Percentiles rank a stretch among this genome's conserved stretches.
Evolutionary conservation across 2,797 vertebrate genomes (phyloP).

Genomic region (Hipposideros larvatus): DNA sequence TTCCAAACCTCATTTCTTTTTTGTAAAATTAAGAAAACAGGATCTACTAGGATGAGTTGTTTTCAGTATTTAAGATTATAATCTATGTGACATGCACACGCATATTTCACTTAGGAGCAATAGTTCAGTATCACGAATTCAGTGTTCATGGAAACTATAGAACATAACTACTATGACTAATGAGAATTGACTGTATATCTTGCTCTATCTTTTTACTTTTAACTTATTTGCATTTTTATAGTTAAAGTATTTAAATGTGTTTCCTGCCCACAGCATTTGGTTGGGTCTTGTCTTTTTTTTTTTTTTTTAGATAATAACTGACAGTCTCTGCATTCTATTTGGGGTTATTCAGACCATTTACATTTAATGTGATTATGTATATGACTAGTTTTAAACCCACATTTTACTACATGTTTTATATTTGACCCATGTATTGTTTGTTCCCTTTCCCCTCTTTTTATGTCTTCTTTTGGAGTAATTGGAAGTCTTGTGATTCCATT

Average conservation of each 20-base stretch:
- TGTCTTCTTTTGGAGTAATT: neutral
- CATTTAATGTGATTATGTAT: neutral
- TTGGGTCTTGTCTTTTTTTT: neutral
- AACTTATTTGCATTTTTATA: neutral
- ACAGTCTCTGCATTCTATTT: neutral
- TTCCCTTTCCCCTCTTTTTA: neutral
- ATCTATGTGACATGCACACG: neutral
- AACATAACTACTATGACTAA: neutral
- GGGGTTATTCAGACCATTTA: neutral
- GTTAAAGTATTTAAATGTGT: neutral
- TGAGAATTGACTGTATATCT: neutral
- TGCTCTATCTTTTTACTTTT: neutral
- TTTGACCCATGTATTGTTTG: neutral
- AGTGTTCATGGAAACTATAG: neutral
- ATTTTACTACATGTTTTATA: neutral
- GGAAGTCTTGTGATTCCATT: neutral
- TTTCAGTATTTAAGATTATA: neutral
- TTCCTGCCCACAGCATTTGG: neutral
- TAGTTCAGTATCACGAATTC: neutral
- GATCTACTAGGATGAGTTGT: neutral
- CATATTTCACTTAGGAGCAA: neutral
- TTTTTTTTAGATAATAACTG: neutral
- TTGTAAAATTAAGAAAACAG: constrained; percentile 18
- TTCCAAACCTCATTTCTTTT: neutral
- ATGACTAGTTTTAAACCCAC: neutral